Evolutionary conservation across 2,888 invertebrate genomes (phyloP), one percentile per base, ranked within the genome.

Genomic region (Drosophila mimetica): DNA sequence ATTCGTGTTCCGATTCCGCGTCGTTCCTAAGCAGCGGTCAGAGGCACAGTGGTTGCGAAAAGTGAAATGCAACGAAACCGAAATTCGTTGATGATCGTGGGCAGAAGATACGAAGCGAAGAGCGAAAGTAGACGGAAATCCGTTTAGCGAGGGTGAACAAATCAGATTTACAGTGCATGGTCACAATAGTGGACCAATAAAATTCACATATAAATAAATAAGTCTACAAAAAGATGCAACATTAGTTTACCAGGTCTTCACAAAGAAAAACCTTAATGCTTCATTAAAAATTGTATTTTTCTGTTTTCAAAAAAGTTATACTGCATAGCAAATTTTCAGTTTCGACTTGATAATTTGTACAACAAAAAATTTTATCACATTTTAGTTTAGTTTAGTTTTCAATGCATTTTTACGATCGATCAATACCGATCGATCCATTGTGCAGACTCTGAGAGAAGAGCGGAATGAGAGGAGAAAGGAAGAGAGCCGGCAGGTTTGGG

Each of bases 11-110:
- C 71, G 41, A 54, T 65, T 65, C 72, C 72, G 51, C 14, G 34
- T 44, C 46, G 71, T 72, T 66, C 71, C 71, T 51, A 65, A 65
- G 36, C 71, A 71, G 52, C 52, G 52, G 52, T 32, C 52, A 48
- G 30, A 50, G 59, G 71, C 65, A 72, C 72, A 65, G 71, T 72
- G 72, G 72, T 55, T 52, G 53, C 8, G 4, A 59, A 59, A 51
- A 71, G 65, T 61, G 50, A 54, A 48, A 50, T 50, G 34, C 28
- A 34, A 20, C 18, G 41, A 66, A 66, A 66, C 34, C 25, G 52
- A 59, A 65, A 52, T 41, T 58, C 16, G 37, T 41, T 6, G 13
- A 25, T 53, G 25, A 44, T 60, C 47, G 39, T 52, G 18, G 30
- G 20, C 36, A 32, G 25, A 37, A 58, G 41, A 58, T 39, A 14